Conservation (phyloP, 2,113 vertebrate genomes). For the Sylvietta virens region DNA sequence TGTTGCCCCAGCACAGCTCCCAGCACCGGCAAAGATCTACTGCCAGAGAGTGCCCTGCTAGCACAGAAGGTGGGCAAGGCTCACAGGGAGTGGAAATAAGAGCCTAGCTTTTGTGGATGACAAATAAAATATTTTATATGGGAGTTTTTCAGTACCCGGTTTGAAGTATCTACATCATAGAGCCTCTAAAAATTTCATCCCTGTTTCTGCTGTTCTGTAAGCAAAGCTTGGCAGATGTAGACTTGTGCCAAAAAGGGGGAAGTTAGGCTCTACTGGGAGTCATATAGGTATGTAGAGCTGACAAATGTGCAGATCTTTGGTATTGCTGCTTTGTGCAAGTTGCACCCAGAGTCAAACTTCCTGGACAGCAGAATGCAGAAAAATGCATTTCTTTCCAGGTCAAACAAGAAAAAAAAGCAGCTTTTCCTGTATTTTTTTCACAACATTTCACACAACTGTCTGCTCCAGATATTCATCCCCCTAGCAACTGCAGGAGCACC, state of each 20-base stretch:
- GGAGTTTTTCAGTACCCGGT: background rate
- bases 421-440: background rate
- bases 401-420: background rate
- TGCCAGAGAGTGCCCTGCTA: background rate
- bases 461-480: background rate
- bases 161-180: background rate
- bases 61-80: background rate
- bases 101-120: background rate
- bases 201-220: background rate
- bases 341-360: background rate
- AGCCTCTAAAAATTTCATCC: background rate
- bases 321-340: background rate
- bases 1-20: background rate
- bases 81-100: background rate
- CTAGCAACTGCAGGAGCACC: background rate
- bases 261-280: background rate
- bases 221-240: background rate
- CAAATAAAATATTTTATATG: background rate
- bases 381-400: background rate
- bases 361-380: background rate
- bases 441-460: background rate
- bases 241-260: background rate
- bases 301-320: background rate
- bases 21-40: background rate
- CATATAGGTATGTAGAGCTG: background rate